These are phyloP conservation scores for Triplophysa tibetana DNA, from an alignment of 2,113 vertebrate genomes.

Conservation along the genomic window DNA sequence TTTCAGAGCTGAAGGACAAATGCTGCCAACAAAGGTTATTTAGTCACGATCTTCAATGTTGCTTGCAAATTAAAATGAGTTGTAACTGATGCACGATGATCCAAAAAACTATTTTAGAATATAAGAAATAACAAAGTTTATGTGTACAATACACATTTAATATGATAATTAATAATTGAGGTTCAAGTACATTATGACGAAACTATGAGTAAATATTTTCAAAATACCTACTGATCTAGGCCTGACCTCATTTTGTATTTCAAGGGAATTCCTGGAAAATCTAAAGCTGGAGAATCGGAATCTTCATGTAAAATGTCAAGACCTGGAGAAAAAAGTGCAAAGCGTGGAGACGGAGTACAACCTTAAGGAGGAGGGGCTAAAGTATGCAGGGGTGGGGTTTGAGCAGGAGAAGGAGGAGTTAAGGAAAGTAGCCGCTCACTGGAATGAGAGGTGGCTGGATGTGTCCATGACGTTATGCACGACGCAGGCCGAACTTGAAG, in stretches of 20 bases:
- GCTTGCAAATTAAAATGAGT: neutral
- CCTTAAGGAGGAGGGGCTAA: conserved; percentile 55
- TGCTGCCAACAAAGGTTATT: conserved; percentile 66
- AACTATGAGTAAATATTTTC: neutral
- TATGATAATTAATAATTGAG: no score
- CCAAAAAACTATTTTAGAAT: no score
- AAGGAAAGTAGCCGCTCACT: conserved; percentile 62
- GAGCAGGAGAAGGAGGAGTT: conserved; percentile 60
- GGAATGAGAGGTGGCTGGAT: conserved; percentile 73
- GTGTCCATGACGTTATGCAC: conserved; percentile 62
- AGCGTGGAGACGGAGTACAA: conserved; percentile 56
- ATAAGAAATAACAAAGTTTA: neutral
- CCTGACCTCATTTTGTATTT: neutral
- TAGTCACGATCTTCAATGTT: neutral
- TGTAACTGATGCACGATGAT: no score
- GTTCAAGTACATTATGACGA: no score
- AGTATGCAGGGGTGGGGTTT: conserved; percentile 49
- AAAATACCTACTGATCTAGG: neutral
- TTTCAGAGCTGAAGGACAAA: conserved; percentile 53
- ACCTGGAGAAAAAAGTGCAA: conserved; percentile 58
- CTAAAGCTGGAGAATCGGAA: conserved; percentile 64
- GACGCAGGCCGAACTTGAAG: conserved; percentile 67
- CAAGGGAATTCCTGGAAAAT: conserved; percentile 60
- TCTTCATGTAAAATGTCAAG: conserved; percentile 57
- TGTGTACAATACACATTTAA: no score